These are phyloP conservation scores for Brachyhypopomus gauderio DNA, from an alignment of 2,113 vertebrate species.

Conservation along the genomic window DNA sequence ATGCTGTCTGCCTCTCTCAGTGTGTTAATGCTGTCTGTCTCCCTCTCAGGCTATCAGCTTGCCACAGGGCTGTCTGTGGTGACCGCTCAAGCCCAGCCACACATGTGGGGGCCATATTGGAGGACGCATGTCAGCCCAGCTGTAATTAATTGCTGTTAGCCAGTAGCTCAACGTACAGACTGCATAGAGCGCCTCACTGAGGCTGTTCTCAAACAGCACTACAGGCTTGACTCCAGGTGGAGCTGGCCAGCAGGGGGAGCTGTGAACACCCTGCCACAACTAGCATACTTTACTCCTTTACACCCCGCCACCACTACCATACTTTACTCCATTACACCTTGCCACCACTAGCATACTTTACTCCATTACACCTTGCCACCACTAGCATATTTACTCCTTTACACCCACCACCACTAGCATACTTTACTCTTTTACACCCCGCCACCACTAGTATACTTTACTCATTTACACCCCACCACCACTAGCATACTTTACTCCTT, in stretches of 20 bases:
- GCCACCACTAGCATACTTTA: too few species aligned
- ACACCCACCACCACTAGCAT: too few species aligned
- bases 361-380: too few species aligned
- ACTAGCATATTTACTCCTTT: too few species aligned
- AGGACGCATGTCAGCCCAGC: neutral
- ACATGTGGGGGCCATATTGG: neutral
- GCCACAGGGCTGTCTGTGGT: slow-evolving; percentile 8
- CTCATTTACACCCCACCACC: too few species aligned
- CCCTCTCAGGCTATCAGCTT: slow-evolving; percentile 35
- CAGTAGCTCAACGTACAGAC: slow-evolving; percentile 33
- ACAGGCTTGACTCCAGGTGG: slow-evolving; percentile 33
- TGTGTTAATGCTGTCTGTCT: slow-evolving; percentile 13
- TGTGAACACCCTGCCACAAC: neutral
- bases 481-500: too few species aligned
- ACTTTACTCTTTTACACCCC: too few species aligned
- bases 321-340: too few species aligned
- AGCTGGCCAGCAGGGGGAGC: neutral
- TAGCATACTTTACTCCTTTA: too few species aligned
- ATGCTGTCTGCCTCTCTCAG: slow-evolving; percentile 24
- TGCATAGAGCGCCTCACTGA: slow-evolving; percentile 24
- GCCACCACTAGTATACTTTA: too few species aligned
- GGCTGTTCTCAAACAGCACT: slow-evolving; percentile 2
- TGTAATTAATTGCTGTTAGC: slow-evolving; percentile 40
- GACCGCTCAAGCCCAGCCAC: slow-evolving; percentile 11
- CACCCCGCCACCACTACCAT: too few species aligned